These are phyloP conservation scores for Ctena decussata DNA, from an alignment of 2,888 invertebrate genomes.

Conservation along the genomic window DNA sequence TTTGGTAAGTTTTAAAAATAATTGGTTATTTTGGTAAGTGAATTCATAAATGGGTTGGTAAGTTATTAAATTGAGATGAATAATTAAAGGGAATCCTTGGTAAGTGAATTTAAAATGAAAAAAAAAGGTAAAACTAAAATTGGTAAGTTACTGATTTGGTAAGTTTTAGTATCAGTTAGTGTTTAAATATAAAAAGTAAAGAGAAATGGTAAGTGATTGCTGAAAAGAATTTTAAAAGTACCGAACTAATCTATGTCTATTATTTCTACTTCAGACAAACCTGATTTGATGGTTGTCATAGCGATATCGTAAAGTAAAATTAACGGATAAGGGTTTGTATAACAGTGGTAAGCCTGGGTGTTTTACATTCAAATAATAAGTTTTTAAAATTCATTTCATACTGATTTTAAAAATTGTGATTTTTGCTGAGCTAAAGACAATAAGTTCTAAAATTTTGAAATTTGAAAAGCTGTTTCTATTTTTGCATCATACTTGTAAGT, in stretches of 20 bases:
- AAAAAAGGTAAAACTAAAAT: not conserved
- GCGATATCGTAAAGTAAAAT: slow-evolving; percentile 57
- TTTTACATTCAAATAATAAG: not conserved
- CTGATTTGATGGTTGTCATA: slow-evolving; percentile 63
- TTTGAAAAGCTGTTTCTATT: too few species aligned
- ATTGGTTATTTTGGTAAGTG: too few species aligned
- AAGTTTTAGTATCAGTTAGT: not conserved
- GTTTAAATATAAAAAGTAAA: not conserved
- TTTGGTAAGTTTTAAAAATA: too few species aligned
- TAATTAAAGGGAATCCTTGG: too few species aligned
- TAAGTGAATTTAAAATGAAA: not conserved
- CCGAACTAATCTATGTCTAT: slow-evolving; percentile 67
- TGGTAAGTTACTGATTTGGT: slow-evolving; percentile 5
- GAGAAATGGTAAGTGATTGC: not conserved
- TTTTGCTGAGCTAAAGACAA: too few species aligned
- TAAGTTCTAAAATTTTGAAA: too few species aligned
- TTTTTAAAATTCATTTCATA: not conserved
- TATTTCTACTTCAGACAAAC: slow-evolving; percentile 77
- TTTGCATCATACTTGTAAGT: too few species aligned
- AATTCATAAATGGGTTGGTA: too few species aligned
- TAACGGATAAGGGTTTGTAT: slow-evolving; percentile 77
- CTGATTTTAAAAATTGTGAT: not conserved
- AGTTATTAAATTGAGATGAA: too few species aligned
- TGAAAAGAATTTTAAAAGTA: slow-evolving; percentile 11
- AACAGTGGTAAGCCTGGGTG: slow-evolving; percentile 74